These are phyloP conservation scores for Adela reaumurella DNA, from an alignment of 2,888 invertebrate genomes.

Conservation along the genomic window DNA sequence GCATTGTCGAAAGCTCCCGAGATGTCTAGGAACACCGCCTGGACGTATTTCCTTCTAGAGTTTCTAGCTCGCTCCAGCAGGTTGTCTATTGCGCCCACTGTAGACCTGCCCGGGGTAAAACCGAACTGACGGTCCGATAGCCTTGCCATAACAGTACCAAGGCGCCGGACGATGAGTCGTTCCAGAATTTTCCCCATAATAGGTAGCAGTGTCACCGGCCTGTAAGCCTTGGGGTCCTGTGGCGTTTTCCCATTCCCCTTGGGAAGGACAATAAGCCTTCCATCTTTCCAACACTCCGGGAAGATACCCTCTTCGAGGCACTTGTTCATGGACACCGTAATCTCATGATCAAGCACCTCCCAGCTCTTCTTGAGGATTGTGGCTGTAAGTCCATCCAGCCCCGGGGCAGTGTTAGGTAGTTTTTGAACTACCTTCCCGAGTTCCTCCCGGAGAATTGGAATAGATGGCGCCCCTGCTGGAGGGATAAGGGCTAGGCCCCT, in stretches of 20 bases:
- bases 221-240: conserved; percentile 1
- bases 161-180: conserved; percentile 12
- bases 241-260: conserved; percentile 8
- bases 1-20: too few relatives aligned
- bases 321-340: not conserved
- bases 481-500: not conserved
- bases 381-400: conserved; percentile 2
- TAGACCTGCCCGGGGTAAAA: too few relatives aligned
- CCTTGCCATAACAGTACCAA: conserved; percentile 6
- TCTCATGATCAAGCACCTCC: not conserved
- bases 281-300: conserved; percentile 8
- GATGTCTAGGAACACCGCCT: too few relatives aligned
- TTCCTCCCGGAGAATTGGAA: not conserved
- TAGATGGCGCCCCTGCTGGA: not conserved
- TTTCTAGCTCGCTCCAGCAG: too few relatives aligned
- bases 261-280: conserved; percentile 5
- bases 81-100: too few relatives aligned
- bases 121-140: conserved; percentile 15
- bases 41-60: too few relatives aligned
- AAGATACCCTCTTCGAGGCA: conserved; percentile 2
- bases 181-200: conserved; percentile 19
- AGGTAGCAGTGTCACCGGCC: conserved; percentile 11
- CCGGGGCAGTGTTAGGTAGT: conserved; percentile 5
- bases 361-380: conserved; percentile 1
- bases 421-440: not conserved